phyloP scores from a whole-genome alignment of 2,888 invertebrate genomes.

The Doris montereyensis region DNA sequence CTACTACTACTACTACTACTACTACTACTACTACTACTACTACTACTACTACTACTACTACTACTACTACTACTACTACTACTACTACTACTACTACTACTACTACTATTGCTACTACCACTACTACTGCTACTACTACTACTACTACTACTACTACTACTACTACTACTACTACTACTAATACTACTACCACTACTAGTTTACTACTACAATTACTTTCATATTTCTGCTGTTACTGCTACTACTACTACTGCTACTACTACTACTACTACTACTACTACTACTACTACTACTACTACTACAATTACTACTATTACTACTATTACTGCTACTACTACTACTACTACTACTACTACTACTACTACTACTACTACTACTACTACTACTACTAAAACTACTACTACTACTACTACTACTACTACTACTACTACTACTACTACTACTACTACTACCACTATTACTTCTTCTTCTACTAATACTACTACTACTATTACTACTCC shows the following conservation, averaged over 20 bases:
- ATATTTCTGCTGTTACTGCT: background rate
- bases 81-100: background rate
- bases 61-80: background rate
- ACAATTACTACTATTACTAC: conserved; percentile 3
- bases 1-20: background rate
- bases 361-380: too few relatives aligned
- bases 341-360: background rate
- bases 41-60: background rate
- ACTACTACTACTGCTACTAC: background rate
- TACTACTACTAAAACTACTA: too few relatives aligned
- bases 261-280: background rate
- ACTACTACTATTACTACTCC: too few relatives aligned
- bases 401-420: too few relatives aligned
- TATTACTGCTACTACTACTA: conserved; percentile 5
- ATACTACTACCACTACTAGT: too few relatives aligned
- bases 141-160: background rate
- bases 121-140: background rate
- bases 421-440: too few relatives aligned
- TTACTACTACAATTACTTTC: too few relatives aligned
- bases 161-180: too few relatives aligned
- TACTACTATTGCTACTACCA: background rate
- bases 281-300: background rate
- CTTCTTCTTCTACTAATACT: too few relatives aligned
- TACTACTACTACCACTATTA: too few relatives aligned
- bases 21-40: background rate